Evolutionary conservation across 2,113 vertebrate species (phyloP).

Genomic region (Rhynchomys soricoides): DNA sequence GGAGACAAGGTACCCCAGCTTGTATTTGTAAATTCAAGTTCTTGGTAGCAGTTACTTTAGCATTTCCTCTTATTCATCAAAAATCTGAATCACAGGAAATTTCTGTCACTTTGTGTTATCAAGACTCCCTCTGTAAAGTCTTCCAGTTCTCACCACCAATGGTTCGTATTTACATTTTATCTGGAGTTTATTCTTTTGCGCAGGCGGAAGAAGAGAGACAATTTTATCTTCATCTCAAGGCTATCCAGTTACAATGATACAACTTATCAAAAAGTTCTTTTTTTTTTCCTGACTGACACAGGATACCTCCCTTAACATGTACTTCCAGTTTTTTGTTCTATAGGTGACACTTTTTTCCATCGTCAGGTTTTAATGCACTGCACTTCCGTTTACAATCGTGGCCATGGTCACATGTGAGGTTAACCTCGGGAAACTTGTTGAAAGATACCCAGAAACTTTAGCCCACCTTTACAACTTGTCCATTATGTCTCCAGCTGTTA

Average conservation of each 20-base stretch:
- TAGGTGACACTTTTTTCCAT: too few species aligned
- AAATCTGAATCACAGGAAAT: not conserved
- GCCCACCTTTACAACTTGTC: not conserved
- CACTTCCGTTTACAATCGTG: not conserved
- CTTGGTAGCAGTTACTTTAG: not conserved
- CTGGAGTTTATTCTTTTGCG: not conserved
- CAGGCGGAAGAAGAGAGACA: not conserved
- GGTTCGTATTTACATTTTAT: not conserved
- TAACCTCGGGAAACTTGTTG: not conserved
- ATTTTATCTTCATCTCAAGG: not conserved
- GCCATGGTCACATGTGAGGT: not conserved
- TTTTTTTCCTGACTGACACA: not conserved
- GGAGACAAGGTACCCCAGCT: not conserved
- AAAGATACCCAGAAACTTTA: not conserved
- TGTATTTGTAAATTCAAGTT: not conserved
- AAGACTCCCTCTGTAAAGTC: not conserved
- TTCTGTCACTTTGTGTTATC: not conserved
- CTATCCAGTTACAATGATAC: not conserved
- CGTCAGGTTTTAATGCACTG: too few species aligned
- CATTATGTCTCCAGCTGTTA: not conserved
- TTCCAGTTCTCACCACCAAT: not conserved
- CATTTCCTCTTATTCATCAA: not conserved
- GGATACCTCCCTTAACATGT: not conserved
- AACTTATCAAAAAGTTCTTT: not conserved
- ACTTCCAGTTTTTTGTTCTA: not conserved